Evolutionary conservation across 2,888 invertebrate species (phyloP).

Genomic region (Harmothoe impar): DNA sequence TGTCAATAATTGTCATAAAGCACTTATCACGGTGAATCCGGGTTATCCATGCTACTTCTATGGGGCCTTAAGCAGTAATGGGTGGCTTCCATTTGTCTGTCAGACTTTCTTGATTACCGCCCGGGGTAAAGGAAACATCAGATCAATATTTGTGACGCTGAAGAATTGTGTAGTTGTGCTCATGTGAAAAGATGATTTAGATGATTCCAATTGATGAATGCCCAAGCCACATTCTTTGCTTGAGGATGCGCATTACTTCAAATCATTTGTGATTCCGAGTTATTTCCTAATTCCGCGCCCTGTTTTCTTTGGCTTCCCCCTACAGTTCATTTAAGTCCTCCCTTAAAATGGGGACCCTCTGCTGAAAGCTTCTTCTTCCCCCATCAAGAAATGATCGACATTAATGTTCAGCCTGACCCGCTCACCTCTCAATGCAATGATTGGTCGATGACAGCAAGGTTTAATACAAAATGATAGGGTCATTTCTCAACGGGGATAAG

Average conservation of each 20-base stretch:
- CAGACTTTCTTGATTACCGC: background rate
- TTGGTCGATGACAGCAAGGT: slow-evolving; percentile 58
- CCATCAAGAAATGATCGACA: slow-evolving; percentile 57
- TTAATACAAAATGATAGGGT: slow-evolving; percentile 45
- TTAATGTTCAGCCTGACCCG: slow-evolving; percentile 37
- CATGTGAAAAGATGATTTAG: slow-evolving; percentile 30
- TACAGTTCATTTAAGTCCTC: background rate
- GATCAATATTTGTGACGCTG: background rate
- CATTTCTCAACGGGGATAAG: slow-evolving; percentile 38
- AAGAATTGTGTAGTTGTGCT: background rate
- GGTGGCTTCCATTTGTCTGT: background rate
- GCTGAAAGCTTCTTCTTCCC: background rate
- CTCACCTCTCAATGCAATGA: slow-evolving; percentile 56
- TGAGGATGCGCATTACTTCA: background rate
- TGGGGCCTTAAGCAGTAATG: background rate
- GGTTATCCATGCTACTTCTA: background rate
- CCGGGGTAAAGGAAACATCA: slow-evolving; percentile 19
- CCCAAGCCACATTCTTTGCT: background rate
- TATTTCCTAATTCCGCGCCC: slow-evolving; percentile 26
- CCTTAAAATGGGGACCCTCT: slow-evolving; percentile 3
- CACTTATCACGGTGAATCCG: background rate
- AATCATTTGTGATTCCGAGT: slow-evolving; percentile 15
- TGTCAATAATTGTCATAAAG: slow-evolving; percentile 23
- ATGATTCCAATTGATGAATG: slow-evolving; percentile 37
- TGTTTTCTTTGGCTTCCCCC: background rate